Percentiles rank a stretch among this genome's conserved stretches.
Conservation (phyloP, 2,888 invertebrate species). For the Perdita meconis region DNA sequence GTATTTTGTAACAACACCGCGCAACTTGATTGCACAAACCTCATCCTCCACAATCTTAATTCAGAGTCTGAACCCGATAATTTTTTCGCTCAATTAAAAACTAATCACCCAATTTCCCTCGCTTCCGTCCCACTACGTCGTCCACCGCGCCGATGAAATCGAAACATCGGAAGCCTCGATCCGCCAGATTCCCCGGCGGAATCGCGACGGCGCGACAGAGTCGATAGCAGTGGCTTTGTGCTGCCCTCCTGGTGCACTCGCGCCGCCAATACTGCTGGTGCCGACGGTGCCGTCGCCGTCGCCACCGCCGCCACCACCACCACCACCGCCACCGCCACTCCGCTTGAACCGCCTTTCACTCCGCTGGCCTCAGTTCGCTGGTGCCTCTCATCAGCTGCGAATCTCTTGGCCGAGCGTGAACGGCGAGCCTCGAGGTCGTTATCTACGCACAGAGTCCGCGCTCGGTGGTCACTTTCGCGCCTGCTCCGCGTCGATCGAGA, state of each 20-base stretch:
- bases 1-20: too few species aligned
- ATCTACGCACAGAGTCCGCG: conserved; percentile 2
- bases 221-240: conserved; percentile 33
- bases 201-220: conserved; percentile 4
- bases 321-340: conserved; percentile 27
- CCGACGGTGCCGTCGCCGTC: conserved; percentile 25
- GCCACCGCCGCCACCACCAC: conserved; percentile 17
- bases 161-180: not conserved
- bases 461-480: not conserved
- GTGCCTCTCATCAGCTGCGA: conserved; percentile 74
- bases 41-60: too few species aligned
- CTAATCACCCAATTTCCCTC: too few species aligned
- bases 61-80: too few species aligned
- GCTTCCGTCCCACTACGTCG: too few species aligned
- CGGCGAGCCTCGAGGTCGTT: not conserved
- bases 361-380: conserved; percentile 76
- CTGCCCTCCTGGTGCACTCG: conserved; percentile 33
- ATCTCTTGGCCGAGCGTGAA: conserved; percentile 32
- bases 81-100: too few species aligned
- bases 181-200: conserved; percentile 11
- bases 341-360: conserved; percentile 73
- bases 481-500: not conserved
- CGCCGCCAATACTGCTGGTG: conserved; percentile 35
- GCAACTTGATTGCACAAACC: too few species aligned
- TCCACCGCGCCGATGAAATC: too few species aligned